Conservation (phyloP, 2,113 vertebrate genomes). For the Odocoileus virginianus region DNA sequence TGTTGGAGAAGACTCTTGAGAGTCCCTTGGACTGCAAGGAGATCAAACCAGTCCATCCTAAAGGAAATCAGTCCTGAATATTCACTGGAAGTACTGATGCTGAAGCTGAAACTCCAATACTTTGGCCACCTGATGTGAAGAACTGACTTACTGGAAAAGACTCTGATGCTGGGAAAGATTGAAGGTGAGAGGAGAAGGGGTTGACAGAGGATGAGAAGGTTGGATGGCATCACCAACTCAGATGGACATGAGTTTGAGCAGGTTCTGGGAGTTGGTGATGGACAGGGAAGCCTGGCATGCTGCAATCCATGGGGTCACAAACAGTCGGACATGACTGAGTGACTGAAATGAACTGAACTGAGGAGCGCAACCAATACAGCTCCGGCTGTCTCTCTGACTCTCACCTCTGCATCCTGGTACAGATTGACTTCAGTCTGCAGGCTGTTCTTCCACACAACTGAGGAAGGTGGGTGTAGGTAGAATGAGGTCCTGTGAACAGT, state of each 20-base stretch:
- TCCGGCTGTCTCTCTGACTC: not conserved
- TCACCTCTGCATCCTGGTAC: not conserved
- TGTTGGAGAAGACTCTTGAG: not conserved
- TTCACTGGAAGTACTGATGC: not conserved
- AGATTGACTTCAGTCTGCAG: not conserved
- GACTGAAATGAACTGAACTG: not conserved
- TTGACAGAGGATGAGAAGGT: not conserved
- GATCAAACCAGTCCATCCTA: not conserved
- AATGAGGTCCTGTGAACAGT: not conserved
- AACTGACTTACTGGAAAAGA: not conserved
- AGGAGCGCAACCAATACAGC: not conserved
- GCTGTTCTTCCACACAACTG: not conserved
- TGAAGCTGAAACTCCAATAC: not conserved
- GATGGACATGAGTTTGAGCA: not conserved
- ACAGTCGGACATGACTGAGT: not conserved
- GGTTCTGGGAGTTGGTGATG: not conserved
- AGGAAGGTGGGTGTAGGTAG: not conserved
- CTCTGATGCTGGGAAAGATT: not conserved
- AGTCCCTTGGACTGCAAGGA: not conserved
- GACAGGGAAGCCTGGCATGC: not conserved
- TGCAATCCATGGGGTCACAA: not conserved
- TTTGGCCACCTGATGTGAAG: not conserved
- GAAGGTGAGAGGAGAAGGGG: not conserved
- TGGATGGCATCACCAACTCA: not conserved
- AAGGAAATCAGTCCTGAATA: not conserved